Evolutionary conservation across 2,888 invertebrate genomes (phyloP).

Genomic region (Leptopilina syphax): DNA sequence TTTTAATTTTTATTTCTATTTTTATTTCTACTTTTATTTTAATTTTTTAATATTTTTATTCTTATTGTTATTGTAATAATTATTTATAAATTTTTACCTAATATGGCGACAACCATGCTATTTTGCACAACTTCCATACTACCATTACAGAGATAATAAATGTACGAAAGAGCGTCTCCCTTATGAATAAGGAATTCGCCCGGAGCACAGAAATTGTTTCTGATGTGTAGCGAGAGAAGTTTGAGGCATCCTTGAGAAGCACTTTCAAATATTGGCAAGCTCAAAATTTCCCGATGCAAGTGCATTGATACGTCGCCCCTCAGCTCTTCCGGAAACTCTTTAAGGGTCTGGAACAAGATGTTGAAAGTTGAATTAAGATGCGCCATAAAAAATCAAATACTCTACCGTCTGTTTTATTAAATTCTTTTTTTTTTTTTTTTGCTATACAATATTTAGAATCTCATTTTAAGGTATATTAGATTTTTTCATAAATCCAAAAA

Average conservation of each 20-base stretch:
- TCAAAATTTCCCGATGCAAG: constrained; percentile 94
- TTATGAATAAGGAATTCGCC: constrained; percentile 96
- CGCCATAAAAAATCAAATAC: constrained; percentile 5
- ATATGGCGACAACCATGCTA: constrained; percentile 97
- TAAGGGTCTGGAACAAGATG: constrained; percentile 84
- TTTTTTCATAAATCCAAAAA: too few species aligned
- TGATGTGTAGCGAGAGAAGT: constrained; percentile 92
- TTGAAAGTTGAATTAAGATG: constrained; percentile 10
- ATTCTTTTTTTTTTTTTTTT: neutral
- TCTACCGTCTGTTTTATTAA: neutral
- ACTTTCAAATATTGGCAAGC: constrained; percentile 95
- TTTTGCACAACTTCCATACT: constrained; percentile 98
- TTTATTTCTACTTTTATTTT: too few species aligned
- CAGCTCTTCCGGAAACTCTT: constrained; percentile 97
- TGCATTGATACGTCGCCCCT: constrained; percentile 97
- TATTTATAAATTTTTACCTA: constrained; percentile 83
- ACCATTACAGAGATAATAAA: constrained; percentile 97
- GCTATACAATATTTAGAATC: neutral
- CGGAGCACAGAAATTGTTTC: constrained; percentile 96
- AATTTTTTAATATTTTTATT: neutral
- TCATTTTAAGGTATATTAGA: too few species aligned
- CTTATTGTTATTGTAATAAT: neutral
- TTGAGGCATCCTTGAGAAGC: constrained; percentile 97
- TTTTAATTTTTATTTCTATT: too few species aligned
- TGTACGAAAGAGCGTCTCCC: constrained; percentile 95